Conservation (phyloP, 2,113 vertebrate genomes). For the Ctenodactylus gundi region DNA sequence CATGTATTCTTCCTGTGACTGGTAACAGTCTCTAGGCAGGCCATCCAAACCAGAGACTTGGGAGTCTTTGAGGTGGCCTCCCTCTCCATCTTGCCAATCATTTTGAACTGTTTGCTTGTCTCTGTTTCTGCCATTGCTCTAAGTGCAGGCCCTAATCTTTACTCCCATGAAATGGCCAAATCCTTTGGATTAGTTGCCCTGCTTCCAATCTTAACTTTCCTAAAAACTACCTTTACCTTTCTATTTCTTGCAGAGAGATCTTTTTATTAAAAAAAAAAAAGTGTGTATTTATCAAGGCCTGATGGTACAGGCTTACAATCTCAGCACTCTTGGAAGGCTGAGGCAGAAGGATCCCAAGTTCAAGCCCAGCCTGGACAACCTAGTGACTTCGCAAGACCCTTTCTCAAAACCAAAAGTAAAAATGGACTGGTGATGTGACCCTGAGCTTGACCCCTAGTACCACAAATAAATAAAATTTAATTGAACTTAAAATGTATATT, state of each 20-base stretch:
- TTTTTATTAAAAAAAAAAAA: neutral
- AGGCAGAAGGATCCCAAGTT: too few relatives aligned
- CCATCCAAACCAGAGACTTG: neutral
- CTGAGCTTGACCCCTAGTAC: too few relatives aligned
- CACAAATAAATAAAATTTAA: too few relatives aligned
- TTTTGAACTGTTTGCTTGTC: neutral
- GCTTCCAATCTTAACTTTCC: neutral
- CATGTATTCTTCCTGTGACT: neutral
- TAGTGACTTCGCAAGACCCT: too few relatives aligned
- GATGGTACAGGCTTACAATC: too few relatives aligned
- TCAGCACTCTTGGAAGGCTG: too few relatives aligned
- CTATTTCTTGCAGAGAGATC: neutral
- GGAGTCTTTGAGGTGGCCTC: neutral
- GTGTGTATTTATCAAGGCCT: too few relatives aligned
- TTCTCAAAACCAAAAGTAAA: too few relatives aligned
- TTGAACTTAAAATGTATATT: neutral
- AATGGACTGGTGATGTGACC: too few relatives aligned
- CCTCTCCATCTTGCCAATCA: neutral
- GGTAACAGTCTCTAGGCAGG: neutral
- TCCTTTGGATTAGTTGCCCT: neutral
- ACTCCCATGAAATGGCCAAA: neutral
- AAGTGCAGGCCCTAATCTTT: neutral
- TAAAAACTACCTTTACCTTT: neutral
- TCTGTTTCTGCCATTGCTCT: neutral
- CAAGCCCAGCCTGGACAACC: too few relatives aligned